Evolutionary conservation across 1,140 invertebrate genomes (phyloP), one percentile per base, ranked within the genome.

Genomic region (Drosophila funebris): DNA sequence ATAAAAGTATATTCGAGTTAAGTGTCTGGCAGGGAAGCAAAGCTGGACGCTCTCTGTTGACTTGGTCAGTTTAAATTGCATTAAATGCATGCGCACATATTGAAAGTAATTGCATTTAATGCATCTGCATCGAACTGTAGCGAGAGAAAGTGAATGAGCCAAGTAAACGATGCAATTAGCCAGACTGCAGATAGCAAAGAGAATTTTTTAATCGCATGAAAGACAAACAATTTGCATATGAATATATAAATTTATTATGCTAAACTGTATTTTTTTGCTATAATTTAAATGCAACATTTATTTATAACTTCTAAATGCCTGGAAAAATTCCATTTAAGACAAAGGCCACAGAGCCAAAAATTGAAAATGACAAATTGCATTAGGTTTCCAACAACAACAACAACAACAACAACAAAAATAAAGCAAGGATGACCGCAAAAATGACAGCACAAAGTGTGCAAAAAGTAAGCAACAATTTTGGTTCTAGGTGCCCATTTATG

Each of bases 331-430:
- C 78, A 75, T 87, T 78, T 78, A 57, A 74, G 61, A 74, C 74
- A 82, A 82, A 78, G 41, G 66, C 48, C 44, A 64, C 36, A 53
- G 39, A 67, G 56, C 61, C 50, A 72, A 67, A 79, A 87, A 78
- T 82, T 82, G 74, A 82, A 88, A 87, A 88, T 87, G 83, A 87
- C 82, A 87, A 87, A 87, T 87, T 87, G 78, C 83, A 87, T 87
- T 87, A 88, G 67, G 56, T 41, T 46, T 52, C 8, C 27, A 56
- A 33, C 18, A 58, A 44, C 16, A 58, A 41, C 13, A 63, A 4
- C 53, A 43, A 11, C 27, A 50, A 41, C 41, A 54, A 22, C 18
- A 50, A 18, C 44, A 58, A 24, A 8, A 58, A 44, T 56, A 27
- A 13, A 44, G 16, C 69, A 33, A 43, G 54, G 29, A 62, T 80